Conservation (phyloP, 2,888 invertebrate species). For the Cryptus viduatorius region DNA sequence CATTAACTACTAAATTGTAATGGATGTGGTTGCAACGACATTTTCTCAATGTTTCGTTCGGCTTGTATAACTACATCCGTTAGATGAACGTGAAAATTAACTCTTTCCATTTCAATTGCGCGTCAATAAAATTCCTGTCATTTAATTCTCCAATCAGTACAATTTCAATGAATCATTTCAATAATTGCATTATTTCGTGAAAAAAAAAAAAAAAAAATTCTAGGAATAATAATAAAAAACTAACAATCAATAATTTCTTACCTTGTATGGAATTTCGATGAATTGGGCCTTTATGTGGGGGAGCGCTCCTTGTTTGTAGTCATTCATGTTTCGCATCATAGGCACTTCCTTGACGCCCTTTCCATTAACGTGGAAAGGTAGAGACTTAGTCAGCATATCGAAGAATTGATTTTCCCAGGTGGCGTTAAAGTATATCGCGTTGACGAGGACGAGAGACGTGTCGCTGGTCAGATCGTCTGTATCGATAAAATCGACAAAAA, state of each 20-base stretch:
- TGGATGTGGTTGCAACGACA: too few species aligned
- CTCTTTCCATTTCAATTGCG: too few species aligned
- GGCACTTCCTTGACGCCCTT: conserved; percentile 87
- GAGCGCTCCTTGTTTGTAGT: conserved; percentile 85
- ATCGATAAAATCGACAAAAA: neutral
- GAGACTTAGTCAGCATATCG: conserved; percentile 86
- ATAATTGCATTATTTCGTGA: neutral
- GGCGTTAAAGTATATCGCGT: conserved; percentile 95
- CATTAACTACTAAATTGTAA: too few species aligned
- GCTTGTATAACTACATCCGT: too few species aligned
- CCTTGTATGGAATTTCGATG: conserved; percentile 90
- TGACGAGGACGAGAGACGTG: conserved; percentile 89
- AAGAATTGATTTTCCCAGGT: conserved; percentile 91
- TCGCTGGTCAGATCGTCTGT: conserved; percentile 86
- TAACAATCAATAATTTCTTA: conserved; percentile 66
- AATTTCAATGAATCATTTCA: too few species aligned
- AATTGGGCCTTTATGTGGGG: conserved; percentile 87
- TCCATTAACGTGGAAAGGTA: conserved; percentile 88
- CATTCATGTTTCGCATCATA: conserved; percentile 90
- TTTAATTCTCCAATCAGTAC: too few species aligned
- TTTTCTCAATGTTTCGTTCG: too few species aligned
- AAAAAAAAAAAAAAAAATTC: neutral
- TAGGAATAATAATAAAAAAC: too few species aligned
- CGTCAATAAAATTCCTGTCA: too few species aligned
- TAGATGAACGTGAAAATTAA: neutral